These are phyloP conservation scores for Coregonus suidteri DNA, from an alignment of 2,797 vertebrate genomes.

Conservation along the genomic window DNA sequence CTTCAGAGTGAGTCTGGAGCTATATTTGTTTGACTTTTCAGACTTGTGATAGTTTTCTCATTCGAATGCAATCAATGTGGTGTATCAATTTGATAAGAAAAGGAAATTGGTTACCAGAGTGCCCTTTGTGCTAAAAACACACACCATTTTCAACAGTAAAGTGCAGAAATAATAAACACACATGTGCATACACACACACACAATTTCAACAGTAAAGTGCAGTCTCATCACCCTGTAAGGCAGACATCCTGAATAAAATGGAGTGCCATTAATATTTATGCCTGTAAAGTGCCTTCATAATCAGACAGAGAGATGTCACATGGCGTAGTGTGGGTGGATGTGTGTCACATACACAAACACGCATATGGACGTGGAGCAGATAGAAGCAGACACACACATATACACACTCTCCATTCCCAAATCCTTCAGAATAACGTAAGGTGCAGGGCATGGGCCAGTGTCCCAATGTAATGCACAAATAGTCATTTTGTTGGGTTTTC, in stretches of 20 bases:
- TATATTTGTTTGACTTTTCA: background rate
- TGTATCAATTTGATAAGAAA: conserved; percentile 34
- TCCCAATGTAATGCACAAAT: conserved; percentile 1
- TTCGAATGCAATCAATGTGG: background rate
- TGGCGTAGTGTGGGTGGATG: conserved; percentile 67
- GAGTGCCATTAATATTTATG: conserved; percentile 85
- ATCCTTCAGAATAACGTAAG: background rate
- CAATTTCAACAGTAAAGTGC: conserved; percentile 74
- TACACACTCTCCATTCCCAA: background rate
- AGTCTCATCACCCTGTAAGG: conserved; percentile 77
- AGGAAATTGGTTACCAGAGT: conserved; percentile 28
- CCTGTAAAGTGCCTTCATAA: conserved; percentile 82
- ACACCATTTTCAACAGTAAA: conserved; percentile 69
- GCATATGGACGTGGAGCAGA: conserved; percentile 33
- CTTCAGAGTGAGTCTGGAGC: background rate
- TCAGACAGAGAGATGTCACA: conserved; percentile 78
- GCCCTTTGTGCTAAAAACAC: conserved; percentile 46
- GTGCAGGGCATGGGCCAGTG: background rate
- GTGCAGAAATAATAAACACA: conserved; percentile 65
- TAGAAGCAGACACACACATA: conserved; percentile 36
- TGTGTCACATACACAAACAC: conserved; percentile 60
- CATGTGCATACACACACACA: background rate
- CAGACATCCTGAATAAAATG: conserved; percentile 83
- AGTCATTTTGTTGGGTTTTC: background rate
- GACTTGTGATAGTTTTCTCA: background rate